Evolutionary conservation across 2,797 vertebrate genomes (phyloP).

Genomic region (Enteromius anoplus): DNA sequence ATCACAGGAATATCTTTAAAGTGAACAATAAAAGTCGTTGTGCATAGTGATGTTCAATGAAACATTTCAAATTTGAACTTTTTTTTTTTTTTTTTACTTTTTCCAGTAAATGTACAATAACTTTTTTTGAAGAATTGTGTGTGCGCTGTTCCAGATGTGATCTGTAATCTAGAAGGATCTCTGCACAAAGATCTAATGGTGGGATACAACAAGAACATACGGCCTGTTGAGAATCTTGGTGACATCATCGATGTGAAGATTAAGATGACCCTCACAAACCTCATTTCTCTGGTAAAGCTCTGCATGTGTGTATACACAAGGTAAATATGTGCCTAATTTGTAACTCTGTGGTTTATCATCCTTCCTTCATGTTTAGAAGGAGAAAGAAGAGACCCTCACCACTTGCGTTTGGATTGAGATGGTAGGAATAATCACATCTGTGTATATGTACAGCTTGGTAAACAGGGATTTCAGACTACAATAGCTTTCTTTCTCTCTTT

Average conservation of each 20-base stretch:
- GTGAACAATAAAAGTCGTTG: background rate
- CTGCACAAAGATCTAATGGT: constrained; percentile 86
- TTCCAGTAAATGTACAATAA: background rate
- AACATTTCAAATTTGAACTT: no score
- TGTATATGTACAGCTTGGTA: background rate
- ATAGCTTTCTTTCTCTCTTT: background rate
- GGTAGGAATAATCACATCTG: constrained; percentile 73
- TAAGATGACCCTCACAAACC: constrained; percentile 96
- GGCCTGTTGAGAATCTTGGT: constrained; percentile 74
- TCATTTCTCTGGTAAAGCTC: constrained; percentile 91
- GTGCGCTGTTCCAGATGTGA: constrained; percentile 57
- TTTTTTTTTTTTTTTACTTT: no score
- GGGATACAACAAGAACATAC: constrained; percentile 85
- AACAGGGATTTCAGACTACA: background rate
- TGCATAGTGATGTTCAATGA: background rate
- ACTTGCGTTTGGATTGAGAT: constrained; percentile 97
- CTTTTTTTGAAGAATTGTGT: background rate
- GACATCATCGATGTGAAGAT: constrained; percentile 86
- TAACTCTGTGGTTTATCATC: background rate
- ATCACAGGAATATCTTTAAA: no score
- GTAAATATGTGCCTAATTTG: background rate
- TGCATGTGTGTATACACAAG: constrained; percentile 7
- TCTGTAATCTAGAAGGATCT: constrained; percentile 86
- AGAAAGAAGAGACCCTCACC: constrained; percentile 90
- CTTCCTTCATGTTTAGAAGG: constrained; percentile 79